Conservation (phyloP, 2,888 invertebrate genomes). For the Pollenia labialis region DNA sequence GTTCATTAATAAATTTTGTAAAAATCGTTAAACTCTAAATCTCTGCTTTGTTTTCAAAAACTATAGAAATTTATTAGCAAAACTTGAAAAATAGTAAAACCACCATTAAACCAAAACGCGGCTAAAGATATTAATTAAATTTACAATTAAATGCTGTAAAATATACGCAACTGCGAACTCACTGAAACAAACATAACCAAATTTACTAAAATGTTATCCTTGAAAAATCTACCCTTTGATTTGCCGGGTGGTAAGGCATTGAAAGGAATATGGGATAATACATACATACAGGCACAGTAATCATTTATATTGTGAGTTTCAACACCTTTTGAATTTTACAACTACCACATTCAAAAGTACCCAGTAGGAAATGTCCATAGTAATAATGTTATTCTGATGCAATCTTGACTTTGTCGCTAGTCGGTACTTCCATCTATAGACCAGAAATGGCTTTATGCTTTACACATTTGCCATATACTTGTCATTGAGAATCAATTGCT, state of each 20-base stretch:
- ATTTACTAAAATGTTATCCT: constrained; percentile 26
- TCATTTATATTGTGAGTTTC: constrained; percentile 61
- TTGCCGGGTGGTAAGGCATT: not conserved
- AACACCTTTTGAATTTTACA: constrained; percentile 63
- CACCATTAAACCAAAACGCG: constrained; percentile 44
- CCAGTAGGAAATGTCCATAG: too few relatives aligned
- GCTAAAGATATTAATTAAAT: constrained; percentile 59
- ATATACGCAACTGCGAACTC: not conserved
- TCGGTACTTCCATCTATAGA: too few relatives aligned
- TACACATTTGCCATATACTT: too few relatives aligned
- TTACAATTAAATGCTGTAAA: constrained; percentile 6
- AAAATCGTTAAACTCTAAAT: constrained; percentile 20
- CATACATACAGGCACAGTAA: constrained; percentile 9
- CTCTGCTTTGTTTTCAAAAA: constrained; percentile 23
- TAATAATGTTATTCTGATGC: too few relatives aligned
- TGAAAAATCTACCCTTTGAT: constrained; percentile 23
- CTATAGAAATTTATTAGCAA: constrained; percentile 19
- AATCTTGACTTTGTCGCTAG: too few relatives aligned
- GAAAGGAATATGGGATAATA: constrained; percentile 6
- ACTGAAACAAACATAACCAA: not conserved
- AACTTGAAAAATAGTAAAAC: constrained; percentile 17
- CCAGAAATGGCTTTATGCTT: too few relatives aligned
- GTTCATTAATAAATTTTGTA: not conserved
- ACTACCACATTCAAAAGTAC: constrained; percentile 50
- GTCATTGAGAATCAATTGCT: too few relatives aligned